Conservation (phyloP, 2,888 invertebrate species). For the Cecidostiba fungosa region DNA sequence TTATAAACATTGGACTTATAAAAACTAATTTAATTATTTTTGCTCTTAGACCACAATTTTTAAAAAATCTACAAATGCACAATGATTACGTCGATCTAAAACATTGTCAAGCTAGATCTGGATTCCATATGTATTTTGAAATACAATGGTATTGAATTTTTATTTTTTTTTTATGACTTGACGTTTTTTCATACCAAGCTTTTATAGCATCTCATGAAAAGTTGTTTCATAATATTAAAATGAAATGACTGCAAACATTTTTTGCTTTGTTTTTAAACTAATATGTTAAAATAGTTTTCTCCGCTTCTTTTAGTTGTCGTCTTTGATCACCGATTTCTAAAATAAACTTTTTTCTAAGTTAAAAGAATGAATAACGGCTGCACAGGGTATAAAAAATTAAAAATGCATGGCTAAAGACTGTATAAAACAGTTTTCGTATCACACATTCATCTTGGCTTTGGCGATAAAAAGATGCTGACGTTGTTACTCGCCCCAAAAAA, state of each 20-base stretch:
- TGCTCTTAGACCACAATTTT: neutral
- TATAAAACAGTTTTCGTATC: slow-evolving; percentile 64
- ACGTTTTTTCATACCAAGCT: slow-evolving; percentile 32
- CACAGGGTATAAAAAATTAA: slow-evolving; percentile 31
- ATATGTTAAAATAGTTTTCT: slow-evolving; percentile 14
- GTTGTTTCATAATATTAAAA: slow-evolving; percentile 17
- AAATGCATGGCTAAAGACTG: slow-evolving; percentile 63
- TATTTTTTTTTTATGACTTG: slow-evolving; percentile 58
- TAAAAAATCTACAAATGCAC: slow-evolving; percentile 25
- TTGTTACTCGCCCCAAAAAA: slow-evolving; percentile 21
- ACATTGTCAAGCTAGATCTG: neutral
- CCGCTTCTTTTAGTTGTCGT: slow-evolving; percentile 14
- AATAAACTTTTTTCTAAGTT: slow-evolving; percentile 25
- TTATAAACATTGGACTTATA: slow-evolving; percentile 7
- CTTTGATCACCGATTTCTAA: slow-evolving; percentile 36
- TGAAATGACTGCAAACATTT: slow-evolving; percentile 55
- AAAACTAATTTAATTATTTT: slow-evolving; percentile 15
- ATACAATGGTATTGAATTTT: slow-evolving; percentile 48
- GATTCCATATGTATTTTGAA: slow-evolving; percentile 30
- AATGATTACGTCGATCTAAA: slow-evolving; percentile 2
- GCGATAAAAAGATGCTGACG: slow-evolving; percentile 60
- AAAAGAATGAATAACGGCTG: slow-evolving; percentile 51
- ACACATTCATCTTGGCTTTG: slow-evolving; percentile 68
- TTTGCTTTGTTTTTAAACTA: neutral
- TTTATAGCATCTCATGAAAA: neutral